Base-by-base conservation (phyloP, 2,888 invertebrate species). In the Tipula vernalis region DNA sequence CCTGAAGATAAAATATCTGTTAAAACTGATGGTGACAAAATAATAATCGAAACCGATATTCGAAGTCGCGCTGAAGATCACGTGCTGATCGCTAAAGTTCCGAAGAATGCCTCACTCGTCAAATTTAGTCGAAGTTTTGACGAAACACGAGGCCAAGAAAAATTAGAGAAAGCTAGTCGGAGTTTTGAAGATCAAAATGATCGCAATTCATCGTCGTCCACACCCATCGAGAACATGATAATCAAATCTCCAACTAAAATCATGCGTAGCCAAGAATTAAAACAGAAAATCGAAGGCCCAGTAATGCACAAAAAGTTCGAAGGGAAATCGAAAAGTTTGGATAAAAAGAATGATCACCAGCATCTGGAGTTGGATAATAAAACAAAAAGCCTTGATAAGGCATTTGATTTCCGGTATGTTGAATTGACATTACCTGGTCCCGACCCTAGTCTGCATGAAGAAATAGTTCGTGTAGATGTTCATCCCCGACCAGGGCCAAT, bases 11-110 rank as follows among this genome's bases (percentile, higher is more conserved):
- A 95, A 90, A 95, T 95, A 41, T 90, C 95, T 6, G 95, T 95
- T 0, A 94, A 94, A 91, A 94, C 95, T 0, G 95, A 95, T 89
- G 95, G 95, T 0, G 94, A 94, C 88, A 94, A 94, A 89, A 94
- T 94, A 87, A 94, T 94, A 13, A 94, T 94, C 88, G 95, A 95
- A 91, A 94, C 95, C 5, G 95, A 95, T 91, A 95, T 95, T 57
- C 95, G 93, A 88, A 95, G 95, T 86, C 95, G 95, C 89, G 95
- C 94, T 0, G 95, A 95, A 90, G 95, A 95, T 91, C 95, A 95
- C 87, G 95, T 95, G 5, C 93, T 95, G 87, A 95, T 95, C 89
- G 95, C 95, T 0, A 95, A 95, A 89, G 94, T 95, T 3, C 95
- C 95, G 0, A 94, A 95, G 88, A 95, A 95, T 89, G 90, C 95